Base-by-base conservation (phyloP, 2,113 vertebrate genomes). In the Alethe castanea region DNA sequence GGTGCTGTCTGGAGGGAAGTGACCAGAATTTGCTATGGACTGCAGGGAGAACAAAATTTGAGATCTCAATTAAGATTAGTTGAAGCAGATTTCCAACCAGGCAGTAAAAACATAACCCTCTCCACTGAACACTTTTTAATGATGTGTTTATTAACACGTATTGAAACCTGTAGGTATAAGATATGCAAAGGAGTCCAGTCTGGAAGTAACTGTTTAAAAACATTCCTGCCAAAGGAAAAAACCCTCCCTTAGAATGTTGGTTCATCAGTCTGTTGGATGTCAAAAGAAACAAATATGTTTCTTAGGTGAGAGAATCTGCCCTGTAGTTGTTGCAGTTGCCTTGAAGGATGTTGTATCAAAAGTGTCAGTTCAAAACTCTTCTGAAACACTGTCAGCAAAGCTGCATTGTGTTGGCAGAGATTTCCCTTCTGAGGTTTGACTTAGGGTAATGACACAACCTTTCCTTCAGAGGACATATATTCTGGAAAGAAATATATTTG, bases 31-130 rank as follows among this genome's bases (percentile, higher is more conserved):
- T 86, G 28, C 19, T 61, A 19, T 13, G 50, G 40, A 45, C 62
- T 1, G 1, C 28, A 38, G 17, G 17, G 44, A 77, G 40, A 69
- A 5, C 6, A 80, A 22, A 56, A 14, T 0, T 19, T 4, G 12
- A 77, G 45, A 57, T 52, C 42, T 69, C 54, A 31, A 5, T 12
- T 38, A n/a, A 17, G 6, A 35, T 57, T 28, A 19, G 12, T 61
- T 48, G 25, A 38, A 67, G 9, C 19, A 79, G n/a, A 36, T 67
- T 79, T 80, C 40, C 31, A 72, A 14, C 8, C 28, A 81, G 61
- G 19, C 14, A 33, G 23, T 64, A 26, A 67, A 90, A 92, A 33
- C 42, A 35, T 26, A 36, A 28, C 5, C 15, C 6, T 4, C 4
- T 69, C 38, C n/a, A 42, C 77, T 54, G 44, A 91, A 23, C 17